phyloP scores from a whole-genome alignment of 2,113 vertebrate species.

The Crotophaga sulcirostris region DNA sequence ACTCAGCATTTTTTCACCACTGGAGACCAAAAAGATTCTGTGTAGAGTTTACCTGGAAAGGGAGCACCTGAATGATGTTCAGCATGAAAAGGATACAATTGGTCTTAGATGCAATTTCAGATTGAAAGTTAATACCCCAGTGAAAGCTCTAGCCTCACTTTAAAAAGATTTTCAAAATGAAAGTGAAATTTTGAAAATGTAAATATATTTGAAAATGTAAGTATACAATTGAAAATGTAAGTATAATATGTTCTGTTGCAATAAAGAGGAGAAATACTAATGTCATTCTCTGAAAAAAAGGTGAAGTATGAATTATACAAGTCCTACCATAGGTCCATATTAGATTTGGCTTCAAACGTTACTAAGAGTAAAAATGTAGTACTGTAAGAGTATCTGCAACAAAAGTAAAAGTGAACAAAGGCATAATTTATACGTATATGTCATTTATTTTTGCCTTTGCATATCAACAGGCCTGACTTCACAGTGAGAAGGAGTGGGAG shows the following conservation, averaged over 20 bases:
- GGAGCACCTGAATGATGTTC: background rate
- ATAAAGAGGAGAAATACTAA: background rate
- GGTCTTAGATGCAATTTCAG: background rate
- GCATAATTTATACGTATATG: background rate
- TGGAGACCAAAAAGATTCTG: background rate
- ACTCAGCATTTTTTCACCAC: background rate
- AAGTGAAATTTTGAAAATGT: too few species aligned
- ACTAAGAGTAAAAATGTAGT: background rate
- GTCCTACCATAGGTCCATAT: background rate
- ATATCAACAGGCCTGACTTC: background rate
- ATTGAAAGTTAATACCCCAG: background rate
- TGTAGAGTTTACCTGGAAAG: background rate
- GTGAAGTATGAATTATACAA: background rate
- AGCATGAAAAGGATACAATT: rapidly evolving
- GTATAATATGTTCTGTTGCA: background rate
- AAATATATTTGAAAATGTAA: background rate
- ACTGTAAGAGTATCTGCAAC: background rate
- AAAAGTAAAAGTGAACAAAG: background rate
- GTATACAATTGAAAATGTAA: too few species aligned
- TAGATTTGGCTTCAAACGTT: background rate
- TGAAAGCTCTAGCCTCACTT: background rate
- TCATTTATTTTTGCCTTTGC: background rate
- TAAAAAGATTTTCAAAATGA: background rate
- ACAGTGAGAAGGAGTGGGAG: background rate
- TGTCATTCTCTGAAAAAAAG: background rate